A percentile compares a stretch with the other conserved stretches of the same genome.
Conservation (phyloP, 2,113 vertebrate genomes). For the Lepisosteus oculatus region DNA sequence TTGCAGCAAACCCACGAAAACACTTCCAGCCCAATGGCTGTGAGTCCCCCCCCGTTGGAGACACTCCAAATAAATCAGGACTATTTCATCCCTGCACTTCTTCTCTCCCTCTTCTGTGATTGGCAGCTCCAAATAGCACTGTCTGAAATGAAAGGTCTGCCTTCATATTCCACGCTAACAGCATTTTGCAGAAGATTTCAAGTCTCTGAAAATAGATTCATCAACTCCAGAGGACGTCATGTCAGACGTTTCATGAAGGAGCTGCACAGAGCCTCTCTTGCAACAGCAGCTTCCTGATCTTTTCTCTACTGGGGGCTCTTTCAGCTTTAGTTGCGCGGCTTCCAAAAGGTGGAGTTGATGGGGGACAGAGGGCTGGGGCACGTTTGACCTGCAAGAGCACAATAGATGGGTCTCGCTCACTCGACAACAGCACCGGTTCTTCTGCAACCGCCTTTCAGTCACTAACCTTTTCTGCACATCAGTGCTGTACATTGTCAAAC, state of each 20-base stretch:
- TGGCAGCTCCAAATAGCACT: not conserved
- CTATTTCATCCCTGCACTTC: not conserved
- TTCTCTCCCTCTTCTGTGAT: not conserved
- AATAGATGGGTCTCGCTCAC: too few relatives aligned
- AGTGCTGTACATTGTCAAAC: too few relatives aligned
- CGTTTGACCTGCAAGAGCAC: too few relatives aligned
- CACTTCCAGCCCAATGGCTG: not conserved
- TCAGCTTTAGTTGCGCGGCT: too few relatives aligned
- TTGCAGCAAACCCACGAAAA: not conserved
- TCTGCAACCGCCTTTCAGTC: too few relatives aligned
- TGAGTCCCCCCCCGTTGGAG: conserved; percentile 4
- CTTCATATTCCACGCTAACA: conserved; percentile 5
- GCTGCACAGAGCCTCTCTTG: not conserved
- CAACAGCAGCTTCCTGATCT: not conserved
- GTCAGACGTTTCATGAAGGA: not conserved
- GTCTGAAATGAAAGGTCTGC: conserved; percentile 10
- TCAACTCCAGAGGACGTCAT: conserved; percentile 9
- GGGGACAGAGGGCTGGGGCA: too few relatives aligned
- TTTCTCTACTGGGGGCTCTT: too few relatives aligned
- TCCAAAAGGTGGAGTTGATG: too few relatives aligned
- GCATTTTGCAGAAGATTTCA: conserved; percentile 1
- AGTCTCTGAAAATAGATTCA: conserved; percentile 7
- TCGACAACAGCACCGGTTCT: too few relatives aligned
- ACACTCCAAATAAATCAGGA: conserved; percentile 19
- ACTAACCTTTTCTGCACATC: too few relatives aligned